Conservation (phyloP, 2,797 vertebrate genomes). For the Melanotaenia pygmaea region DNA sequence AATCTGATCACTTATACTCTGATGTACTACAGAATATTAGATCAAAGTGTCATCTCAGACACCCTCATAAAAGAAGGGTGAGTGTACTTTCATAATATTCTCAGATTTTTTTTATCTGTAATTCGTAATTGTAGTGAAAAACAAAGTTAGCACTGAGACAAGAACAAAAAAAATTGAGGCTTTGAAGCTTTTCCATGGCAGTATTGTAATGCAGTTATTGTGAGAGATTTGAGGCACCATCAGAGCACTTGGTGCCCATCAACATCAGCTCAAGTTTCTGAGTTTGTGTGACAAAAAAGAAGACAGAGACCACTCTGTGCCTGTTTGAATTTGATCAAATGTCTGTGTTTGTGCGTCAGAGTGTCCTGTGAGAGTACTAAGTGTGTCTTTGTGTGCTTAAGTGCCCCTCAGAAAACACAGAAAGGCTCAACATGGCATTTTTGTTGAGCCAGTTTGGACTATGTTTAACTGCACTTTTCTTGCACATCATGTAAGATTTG, state of each 20-base stretch:
- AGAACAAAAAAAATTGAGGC: background rate
- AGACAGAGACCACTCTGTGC: conserved; percentile 25
- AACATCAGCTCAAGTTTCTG: conserved; percentile 57
- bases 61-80: conserved; percentile 28
- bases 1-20: background rate
- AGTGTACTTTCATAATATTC: conserved; percentile 31
- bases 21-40: background rate
- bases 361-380: conserved; percentile 7
- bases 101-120: conserved; percentile 25
- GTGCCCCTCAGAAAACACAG: conserved; percentile 34
- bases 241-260: conserved; percentile 54
- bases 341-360: conserved; percentile 18
- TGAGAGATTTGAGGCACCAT: conserved; percentile 39
- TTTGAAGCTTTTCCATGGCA: conserved; percentile 18
- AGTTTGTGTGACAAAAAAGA: conserved; percentile 18
- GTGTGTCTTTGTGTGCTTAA: conserved; percentile 15
- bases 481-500: background rate
- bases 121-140: background rate
- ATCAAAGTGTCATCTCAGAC: conserved; percentile 17
- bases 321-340: conserved; percentile 28
- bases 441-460: conserved; percentile 11
- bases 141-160: background rate
- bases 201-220: conserved; percentile 16
- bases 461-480: background rate
- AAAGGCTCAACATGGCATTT: conserved; percentile 36